Conservation (phyloP, 2,888 invertebrate species). For the Dimorphilus gyrociliatus region DNA sequence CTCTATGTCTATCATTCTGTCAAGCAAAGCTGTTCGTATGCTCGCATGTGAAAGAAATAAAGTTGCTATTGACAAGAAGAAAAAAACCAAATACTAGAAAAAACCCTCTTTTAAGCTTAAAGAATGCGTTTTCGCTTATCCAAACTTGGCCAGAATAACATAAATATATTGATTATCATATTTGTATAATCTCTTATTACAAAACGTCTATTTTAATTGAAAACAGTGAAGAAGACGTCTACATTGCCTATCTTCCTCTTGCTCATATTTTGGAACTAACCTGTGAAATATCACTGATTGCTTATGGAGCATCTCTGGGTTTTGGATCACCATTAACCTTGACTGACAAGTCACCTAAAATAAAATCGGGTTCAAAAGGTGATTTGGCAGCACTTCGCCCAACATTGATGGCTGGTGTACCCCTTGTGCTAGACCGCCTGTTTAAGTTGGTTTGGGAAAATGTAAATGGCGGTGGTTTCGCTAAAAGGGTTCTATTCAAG, state of each 20-base stretch:
- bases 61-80: too few relatives aligned
- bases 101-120: too few relatives aligned
- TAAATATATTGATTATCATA: too few relatives aligned
- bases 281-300: slow-evolving; percentile 52
- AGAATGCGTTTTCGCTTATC: too few relatives aligned
- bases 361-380: slow-evolving; percentile 81
- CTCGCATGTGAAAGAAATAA: too few relatives aligned
- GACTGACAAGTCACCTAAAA: slow-evolving; percentile 61
- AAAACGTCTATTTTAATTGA: slow-evolving; percentile 2
- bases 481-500: slow-evolving; percentile 69
- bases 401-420: slow-evolving; percentile 87
- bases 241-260: slow-evolving; percentile 77
- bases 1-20: too few relatives aligned
- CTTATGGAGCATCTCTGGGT: slow-evolving; percentile 76
- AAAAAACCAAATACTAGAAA: too few relatives aligned
- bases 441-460: slow-evolving; percentile 92
- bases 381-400: slow-evolving; percentile 79
- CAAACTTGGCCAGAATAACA: too few relatives aligned
- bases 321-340: slow-evolving; percentile 83
- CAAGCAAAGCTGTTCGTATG: too few relatives aligned
- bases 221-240: slow-evolving; percentile 48
- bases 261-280: slow-evolving; percentile 11
- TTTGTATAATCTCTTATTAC: neutral
- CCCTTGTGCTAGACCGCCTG: slow-evolving; percentile 90
- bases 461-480: slow-evolving; percentile 56